Evolutionary conservation across 2,113 vertebrate species (phyloP), one percentile per base, ranked within the genome.

Genomic region (Pyrgilauda ruficollis): DNA sequence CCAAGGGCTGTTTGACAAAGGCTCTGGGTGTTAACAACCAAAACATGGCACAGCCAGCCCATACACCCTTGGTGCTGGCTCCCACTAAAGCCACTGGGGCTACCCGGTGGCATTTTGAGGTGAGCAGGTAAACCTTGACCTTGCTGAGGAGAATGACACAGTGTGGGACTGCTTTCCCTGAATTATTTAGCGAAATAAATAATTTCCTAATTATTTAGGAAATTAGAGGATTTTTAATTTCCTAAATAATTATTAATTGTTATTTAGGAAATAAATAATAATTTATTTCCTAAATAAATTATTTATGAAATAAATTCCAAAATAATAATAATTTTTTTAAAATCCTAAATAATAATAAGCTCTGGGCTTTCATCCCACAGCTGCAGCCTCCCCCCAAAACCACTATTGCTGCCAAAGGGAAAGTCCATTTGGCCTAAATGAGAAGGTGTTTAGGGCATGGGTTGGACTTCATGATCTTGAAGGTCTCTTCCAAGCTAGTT

Each of bases 341-440:
- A 43, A 14, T 43, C 41, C 41, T 43, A 43, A 43, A 43, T 43
- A 43, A 43, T 43, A 43, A 43, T 43, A 43, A 31, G 31, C 4
- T 1, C 47, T 39, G 66, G 33, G 61, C 39, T 78, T 44, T 76
- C 67, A 39, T 10, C 24, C 11, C 30, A 20, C 9, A 35, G 23
- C 9, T 35, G 47, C 39, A 31, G 56, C 56, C 27, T 63, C 31
- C 11, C 73, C 64, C 12, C 2, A 13, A 15, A 8, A 17, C 37
- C 1, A 0, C 43, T 53, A 12, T 5, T 43, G 47, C 43, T 78
- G 56, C 47, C 70, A 86, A 58, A 2, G 1, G 28, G 13, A 35
- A 84, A 74, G 58, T 9, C 49, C 4, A 2, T n/a, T 62, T 55
- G 68, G 24, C 64, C 43, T 61, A 70, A 68, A 46, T 16, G 8